Conservation (phyloP, 2,888 invertebrate genomes). For the Loripinus fragilis region DNA sequence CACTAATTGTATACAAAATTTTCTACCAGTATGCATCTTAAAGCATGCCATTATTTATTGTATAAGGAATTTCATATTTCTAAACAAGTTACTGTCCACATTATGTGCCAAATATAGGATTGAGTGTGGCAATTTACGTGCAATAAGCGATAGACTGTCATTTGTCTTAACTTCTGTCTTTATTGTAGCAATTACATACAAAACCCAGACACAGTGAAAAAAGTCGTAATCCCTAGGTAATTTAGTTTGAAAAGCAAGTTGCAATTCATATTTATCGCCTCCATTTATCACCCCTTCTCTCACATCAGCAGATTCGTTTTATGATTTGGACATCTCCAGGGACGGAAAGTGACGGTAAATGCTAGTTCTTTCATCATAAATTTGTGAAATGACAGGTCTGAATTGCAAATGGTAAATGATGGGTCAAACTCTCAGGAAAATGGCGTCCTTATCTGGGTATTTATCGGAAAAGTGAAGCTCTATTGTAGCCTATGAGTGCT, state of each 20-base stretch:
- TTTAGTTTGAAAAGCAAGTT: conserved; percentile 49
- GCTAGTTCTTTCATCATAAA: conserved; percentile 63
- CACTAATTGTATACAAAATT: too few relatives aligned
- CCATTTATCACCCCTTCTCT: conserved; percentile 60
- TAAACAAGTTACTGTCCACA: too few relatives aligned
- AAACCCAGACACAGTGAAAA: neutral
- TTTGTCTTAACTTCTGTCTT: neutral
- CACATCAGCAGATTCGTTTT: conserved; percentile 45
- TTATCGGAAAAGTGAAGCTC: conserved; percentile 55
- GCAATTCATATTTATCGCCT: conserved; percentile 51
- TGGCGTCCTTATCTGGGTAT: conserved; percentile 53
- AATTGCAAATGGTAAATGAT: conserved; percentile 64
- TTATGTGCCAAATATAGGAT: too few relatives aligned
- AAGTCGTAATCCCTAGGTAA: conserved; percentile 15
- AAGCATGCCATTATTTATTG: too few relatives aligned
- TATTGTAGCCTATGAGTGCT: conserved; percentile 26
- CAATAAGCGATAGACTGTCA: too few relatives aligned
- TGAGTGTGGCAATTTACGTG: too few relatives aligned
- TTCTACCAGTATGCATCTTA: too few relatives aligned
- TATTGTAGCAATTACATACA: conserved; percentile 3
- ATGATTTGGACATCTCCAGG: conserved; percentile 48
- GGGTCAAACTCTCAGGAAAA: conserved; percentile 50
- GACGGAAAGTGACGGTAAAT: conserved; percentile 52
- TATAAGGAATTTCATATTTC: too few relatives aligned
- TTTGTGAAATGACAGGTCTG: conserved; percentile 60